Evolutionary conservation across 2,797 vertebrate species (phyloP), one percentile per base, ranked within the genome.

Genomic region (Sebastes goodei): DNA sequence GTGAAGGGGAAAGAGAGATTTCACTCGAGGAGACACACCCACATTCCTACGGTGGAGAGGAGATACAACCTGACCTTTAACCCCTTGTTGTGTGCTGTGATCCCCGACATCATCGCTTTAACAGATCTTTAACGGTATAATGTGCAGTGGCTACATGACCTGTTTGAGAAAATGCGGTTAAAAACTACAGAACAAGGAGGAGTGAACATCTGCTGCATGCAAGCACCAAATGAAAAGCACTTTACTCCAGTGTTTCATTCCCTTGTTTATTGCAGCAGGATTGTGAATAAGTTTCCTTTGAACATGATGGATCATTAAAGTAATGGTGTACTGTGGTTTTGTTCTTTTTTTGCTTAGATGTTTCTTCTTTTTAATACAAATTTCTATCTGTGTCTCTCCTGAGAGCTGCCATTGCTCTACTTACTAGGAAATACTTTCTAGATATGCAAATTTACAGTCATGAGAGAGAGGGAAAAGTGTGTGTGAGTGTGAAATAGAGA

Each of bases 341-440:
- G 93, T 95, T 95, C 94, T 95, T 94, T 92, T 93, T 92, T 83
- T 78, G 87, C 92, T 94, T 91, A 92, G 90, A 94, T 95, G 94
- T 95, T 95, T 93, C 83, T 89, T 88, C 86, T 90, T 89, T 94
- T 94, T 90, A 90, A 92, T 93, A 93, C 90, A 94, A 90, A 93
- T 92, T 89, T 93, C 84, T 91, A 88, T 92, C 92, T 90, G 87
- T 68, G 84, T 74, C 88, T 94, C 96, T 96, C 95, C 90, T 81
- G 94, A 95, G 96, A 92, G 82, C 88, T 83, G 82, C 91, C 84
- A 89, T 91, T 94, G 95, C 94, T 95, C 95, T 90, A 95, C 95
- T 95, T 96, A 94, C 95, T 84, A 95, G 94, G 93, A 96, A 95
- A 93, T 92, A 92, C 94, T 94, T 95, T 95, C 94, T 95, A 92